phyloP scores from a whole-genome alignment of 2,797 vertebrate species.

The Margarornis squamiger region DNA sequence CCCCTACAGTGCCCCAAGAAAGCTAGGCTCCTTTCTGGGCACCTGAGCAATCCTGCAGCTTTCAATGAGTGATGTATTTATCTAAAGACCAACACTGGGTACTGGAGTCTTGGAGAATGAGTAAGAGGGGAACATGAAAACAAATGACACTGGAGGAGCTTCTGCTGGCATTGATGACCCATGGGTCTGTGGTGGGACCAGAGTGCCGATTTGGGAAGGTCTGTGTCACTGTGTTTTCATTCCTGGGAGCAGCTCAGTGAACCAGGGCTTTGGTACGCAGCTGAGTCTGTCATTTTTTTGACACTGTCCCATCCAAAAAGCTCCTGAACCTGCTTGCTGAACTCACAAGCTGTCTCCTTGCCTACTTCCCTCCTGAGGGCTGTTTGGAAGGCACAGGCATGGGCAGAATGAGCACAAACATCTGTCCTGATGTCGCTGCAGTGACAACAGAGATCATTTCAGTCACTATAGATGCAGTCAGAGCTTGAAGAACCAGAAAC shows the following conservation, averaged over 20 bases:
- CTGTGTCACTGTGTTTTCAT: not conserved
- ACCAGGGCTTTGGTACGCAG: not conserved
- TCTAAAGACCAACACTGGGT: not conserved
- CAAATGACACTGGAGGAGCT: not conserved
- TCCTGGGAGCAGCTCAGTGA: not conserved
- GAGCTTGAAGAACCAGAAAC: not conserved
- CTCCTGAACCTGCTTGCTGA: not conserved
- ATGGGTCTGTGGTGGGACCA: not conserved
- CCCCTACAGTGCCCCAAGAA: not conserved
- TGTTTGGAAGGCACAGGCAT: not conserved
- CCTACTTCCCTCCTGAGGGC: not conserved
- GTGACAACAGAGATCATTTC: not conserved
- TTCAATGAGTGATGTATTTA: not conserved
- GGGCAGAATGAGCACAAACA: not conserved
- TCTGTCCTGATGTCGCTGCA: not conserved
- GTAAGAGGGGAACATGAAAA: not conserved
- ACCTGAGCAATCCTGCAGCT: not conserved
- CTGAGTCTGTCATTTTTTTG: conserved; percentile 19
- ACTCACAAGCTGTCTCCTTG: not conserved
- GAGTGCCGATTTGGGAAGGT: not conserved
- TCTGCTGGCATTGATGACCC: not conserved
- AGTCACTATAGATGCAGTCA: not conserved
- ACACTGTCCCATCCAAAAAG: not conserved
- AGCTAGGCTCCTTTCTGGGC: not conserved
- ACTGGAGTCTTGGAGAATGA: not conserved